A percentile compares a stretch with the other conserved stretches of the same genome.
These are phyloP conservation scores for Drosophila macrospina DNA, from an alignment of 2,888 invertebrate species.

Conservation along the genomic window DNA sequence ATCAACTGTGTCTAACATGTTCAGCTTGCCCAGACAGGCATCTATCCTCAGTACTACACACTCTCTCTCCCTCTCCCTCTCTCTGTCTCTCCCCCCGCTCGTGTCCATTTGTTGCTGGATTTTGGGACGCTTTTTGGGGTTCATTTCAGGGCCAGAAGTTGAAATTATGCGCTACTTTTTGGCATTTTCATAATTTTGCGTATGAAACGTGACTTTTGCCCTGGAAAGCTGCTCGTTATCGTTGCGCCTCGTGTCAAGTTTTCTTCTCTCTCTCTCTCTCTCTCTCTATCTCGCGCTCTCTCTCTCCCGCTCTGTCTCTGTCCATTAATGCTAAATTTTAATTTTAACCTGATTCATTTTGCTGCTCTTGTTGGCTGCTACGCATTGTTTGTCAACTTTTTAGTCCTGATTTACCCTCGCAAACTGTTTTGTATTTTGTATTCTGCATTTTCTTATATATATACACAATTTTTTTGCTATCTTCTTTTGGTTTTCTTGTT, in stretches of 20 bases:
- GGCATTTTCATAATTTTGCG: conserved; percentile 77
- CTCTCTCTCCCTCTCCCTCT: too few relatives aligned
- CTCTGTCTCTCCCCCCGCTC: background rate
- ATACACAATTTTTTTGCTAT: too few relatives aligned
- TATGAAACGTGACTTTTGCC: conserved; percentile 76
- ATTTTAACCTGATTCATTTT: conserved; percentile 68
- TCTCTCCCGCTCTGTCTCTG: conserved; percentile 26
- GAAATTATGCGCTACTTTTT: conserved; percentile 69
- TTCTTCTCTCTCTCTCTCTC: conserved; percentile 10
- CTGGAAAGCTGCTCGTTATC: conserved; percentile 47
- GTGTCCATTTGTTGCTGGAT: conserved; percentile 5
- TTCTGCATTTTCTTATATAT: background rate
- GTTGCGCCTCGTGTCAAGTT: conserved; percentile 34
- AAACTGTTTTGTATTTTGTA: conserved; percentile 38
- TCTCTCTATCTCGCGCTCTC: conserved; percentile 1
- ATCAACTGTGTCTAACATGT: conserved; percentile 62
- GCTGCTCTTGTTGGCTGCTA: conserved; percentile 21
- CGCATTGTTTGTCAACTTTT: conserved; percentile 75
- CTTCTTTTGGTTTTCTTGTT: background rate
- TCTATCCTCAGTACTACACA: too few relatives aligned
- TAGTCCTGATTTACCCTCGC: conserved; percentile 47
- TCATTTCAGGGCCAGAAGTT: conserved; percentile 38
- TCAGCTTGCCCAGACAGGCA: conserved; percentile 34
- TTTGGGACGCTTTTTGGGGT: conserved; percentile 10
- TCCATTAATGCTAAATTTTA: conserved; percentile 59